Base-by-base conservation (phyloP, 2,888 invertebrate species). In the Oxycera nigricornis region DNA sequence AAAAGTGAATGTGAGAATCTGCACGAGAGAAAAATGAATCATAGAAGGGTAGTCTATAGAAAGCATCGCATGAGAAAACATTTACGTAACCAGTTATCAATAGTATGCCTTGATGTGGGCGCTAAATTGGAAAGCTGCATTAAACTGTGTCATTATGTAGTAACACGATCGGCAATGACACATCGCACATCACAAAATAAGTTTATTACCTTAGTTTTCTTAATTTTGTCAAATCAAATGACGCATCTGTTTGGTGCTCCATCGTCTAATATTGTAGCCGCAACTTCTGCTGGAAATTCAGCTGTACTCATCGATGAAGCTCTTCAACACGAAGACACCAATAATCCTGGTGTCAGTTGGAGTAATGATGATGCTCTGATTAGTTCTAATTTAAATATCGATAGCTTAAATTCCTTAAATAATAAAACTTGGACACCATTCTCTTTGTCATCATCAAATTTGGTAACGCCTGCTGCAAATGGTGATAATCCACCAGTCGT, bases 401-500 rank as follows among this genome's bases (percentile, higher is more conserved):
- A 57, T 57, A 72, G 28, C 26, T 52, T 55, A 52, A 30, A 65
- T 41, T 39, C 14, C 14, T 22, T 39, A 41, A 65, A 41, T 26
- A 65, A 70, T 31, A 70, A 70, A 14, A 55, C 70, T 7, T 22
- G 30, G 11, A 20, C 35, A 17, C 24, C 65, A 3, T 41, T 24
- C 35, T 39, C 26, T 50, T 73, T 59, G 75, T 73, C 39, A 72
- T 67, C 70, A 46, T 57, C 50, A 68, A 72, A 28, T 62, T 70
- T 17, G 39, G 30, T 9, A 72, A 24, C 52, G 74, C 68, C 57
- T 50, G 73, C 73, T 65, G 73, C 72, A 74, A 75, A 74, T 62
- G 67, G 75, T 22, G 70, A 73, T 26, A 50, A 52, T 50, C 46
- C 68, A 3, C 41, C 41, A 14, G n/a, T 67, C 46, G 22, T 67